A percentile compares a stretch with the other conserved stretches of the same genome.
Evolutionary conservation across 1,140 invertebrate species (phyloP).

Genomic region (Pomacea maculata): DNA sequence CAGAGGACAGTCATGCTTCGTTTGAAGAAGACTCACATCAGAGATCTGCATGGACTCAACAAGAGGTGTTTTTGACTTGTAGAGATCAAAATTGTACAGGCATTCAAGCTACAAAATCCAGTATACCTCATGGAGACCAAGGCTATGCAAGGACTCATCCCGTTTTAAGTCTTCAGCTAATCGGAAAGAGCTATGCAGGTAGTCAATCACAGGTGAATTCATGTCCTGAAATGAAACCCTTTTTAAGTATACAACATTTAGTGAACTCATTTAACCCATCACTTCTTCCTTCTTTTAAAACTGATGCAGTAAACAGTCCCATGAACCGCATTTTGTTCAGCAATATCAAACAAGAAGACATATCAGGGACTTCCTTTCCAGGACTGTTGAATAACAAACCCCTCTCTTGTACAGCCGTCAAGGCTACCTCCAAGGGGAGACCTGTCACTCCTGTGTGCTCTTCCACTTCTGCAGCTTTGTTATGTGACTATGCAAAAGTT

Average conservation of each 20-base stretch:
- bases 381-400: neutral
- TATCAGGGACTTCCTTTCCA: neutral
- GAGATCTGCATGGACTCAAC: neutral
- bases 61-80: neutral
- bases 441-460: too few species aligned
- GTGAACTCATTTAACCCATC: too few species aligned
- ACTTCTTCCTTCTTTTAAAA: neutral
- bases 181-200: too few species aligned
- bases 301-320: neutral
- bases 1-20: neutral
- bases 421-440: too few species aligned
- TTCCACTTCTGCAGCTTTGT: neutral
- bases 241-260: too few species aligned
- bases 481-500: conserved; percentile 16
- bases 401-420: neutral
- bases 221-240: too few species aligned
- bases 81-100: neutral
- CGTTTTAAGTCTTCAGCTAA: too few species aligned
- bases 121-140: neutral
- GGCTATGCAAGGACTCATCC: neutral
- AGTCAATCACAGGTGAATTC: too few species aligned
- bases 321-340: neutral
- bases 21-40: neutral
- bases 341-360: neutral
- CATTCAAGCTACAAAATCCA: neutral